Evolutionary conservation across 1,140 invertebrate species (phyloP), one percentile per base, ranked within the genome.

Genomic region (Heliconius nattereri): DNA sequence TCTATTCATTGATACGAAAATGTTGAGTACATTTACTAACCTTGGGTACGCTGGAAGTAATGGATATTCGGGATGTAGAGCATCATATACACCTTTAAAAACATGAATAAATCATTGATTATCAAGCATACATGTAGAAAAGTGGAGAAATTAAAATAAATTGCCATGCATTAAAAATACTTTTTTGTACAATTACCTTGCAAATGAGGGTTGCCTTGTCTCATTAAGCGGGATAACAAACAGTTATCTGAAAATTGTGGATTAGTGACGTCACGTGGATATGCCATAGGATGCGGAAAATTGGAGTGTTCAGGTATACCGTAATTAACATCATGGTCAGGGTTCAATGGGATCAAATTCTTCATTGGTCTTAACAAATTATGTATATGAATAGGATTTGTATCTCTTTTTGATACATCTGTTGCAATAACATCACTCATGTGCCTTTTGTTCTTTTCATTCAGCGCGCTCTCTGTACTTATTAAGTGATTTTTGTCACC

Each of bases 171-270:
- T 45, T 45, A 5, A 45, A 45, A 45, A 45, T 45, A 0, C 13
- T 6, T 45, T 16, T 40, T 40, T 45, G 13, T 5, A 45, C n/a
- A 45, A 80, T 23, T 87, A 90, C 89, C 87, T 71, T 88, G 81
- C 71, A 86, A 80, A 80, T 84, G 76, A 20, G 85, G 86, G 57
- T 85, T 84, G 70, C 81, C 85, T 76, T 86, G 82, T 82, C 88
- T 90, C 72, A 92, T 83, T 19, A 92, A 73, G 73, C 86, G 85
- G 37, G 85, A 85, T 73, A 92, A 77, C 52, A 90, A 79, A 79
- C 89, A 90, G 9, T 84, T 84, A 37, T 87, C 85, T 52, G 84
- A 78, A 57, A 86, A 74, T 78, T 83, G 82, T 79, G 75, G 66
- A 76, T 49, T 78, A 52, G 35, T 29, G 32, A 70, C 52, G 20